A percentile compares a stretch with the other conserved stretches of the same genome.
phyloP scores from a whole-genome alignment of 1,140 invertebrate genomes.

The Apocrypta bakeri region DNA sequence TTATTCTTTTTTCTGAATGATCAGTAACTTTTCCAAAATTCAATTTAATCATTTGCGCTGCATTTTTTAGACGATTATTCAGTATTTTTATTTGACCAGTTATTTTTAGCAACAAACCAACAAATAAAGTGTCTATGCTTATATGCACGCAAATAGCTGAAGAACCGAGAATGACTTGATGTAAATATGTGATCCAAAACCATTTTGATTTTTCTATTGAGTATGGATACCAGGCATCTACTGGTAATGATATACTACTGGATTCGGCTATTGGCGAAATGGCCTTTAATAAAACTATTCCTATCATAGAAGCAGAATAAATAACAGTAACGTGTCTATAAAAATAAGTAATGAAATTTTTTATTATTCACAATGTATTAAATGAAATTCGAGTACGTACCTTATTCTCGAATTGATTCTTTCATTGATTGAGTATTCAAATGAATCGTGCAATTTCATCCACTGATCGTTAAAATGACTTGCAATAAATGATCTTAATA shows the following conservation, averaged over 20 bases:
- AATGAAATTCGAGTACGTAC: background rate
- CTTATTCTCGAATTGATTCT: constrained; percentile 3
- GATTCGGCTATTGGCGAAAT: background rate
- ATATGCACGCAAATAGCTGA: constrained; percentile 13
- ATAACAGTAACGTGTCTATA: constrained; percentile 1
- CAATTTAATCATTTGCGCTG: background rate
- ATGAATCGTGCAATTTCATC: background rate
- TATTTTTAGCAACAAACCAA: constrained; percentile 22
- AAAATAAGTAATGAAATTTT: background rate
- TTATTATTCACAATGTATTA: background rate
- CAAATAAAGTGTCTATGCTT: constrained; percentile 27
- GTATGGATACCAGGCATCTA: constrained; percentile 38
- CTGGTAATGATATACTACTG: background rate
- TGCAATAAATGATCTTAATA: constrained; percentile 8
- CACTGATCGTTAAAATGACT: constrained; percentile 11
- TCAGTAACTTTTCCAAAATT: background rate
- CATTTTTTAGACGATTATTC: constrained; percentile 14
- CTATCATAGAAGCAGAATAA: constrained; percentile 21
- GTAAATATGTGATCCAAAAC: constrained; percentile 41
- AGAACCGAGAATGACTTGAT: constrained; percentile 32
- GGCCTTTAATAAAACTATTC: constrained; percentile 12
- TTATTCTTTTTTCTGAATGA: background rate
- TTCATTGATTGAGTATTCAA: background rate
- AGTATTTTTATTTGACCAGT: constrained; percentile 5
- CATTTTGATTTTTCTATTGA: constrained; percentile 21